Conservation (phyloP, 1,140 invertebrate species). For the Bombus huntii region DNA sequence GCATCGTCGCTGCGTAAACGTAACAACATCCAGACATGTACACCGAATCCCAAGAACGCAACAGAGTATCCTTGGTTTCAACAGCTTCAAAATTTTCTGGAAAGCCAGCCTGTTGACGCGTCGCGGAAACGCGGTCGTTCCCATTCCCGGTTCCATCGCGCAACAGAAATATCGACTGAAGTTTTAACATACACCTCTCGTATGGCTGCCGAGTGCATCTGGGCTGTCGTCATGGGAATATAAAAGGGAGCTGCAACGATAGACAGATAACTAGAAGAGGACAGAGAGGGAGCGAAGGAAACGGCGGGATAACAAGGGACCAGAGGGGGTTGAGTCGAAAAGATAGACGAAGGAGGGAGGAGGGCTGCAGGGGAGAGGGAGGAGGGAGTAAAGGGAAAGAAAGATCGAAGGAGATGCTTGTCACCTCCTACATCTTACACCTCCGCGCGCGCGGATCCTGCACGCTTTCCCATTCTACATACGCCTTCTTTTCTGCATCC, state of each 20-base stretch:
- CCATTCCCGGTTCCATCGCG: background rate
- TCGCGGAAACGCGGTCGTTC: background rate
- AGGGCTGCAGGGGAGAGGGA: background rate
- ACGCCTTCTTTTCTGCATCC: conserved; percentile 33
- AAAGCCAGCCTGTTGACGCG: background rate
- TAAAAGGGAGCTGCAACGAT: conserved; percentile 61
- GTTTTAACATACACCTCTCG: conserved; percentile 53
- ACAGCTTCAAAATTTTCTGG: background rate
- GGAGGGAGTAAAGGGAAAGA: conserved; percentile 39
- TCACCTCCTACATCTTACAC: conserved; percentile 85
- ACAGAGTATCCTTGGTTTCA: background rate
- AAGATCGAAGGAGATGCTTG: conserved; percentile 65
- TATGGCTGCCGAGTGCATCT: conserved; percentile 58
- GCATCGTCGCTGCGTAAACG: background rate
- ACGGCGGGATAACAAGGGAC: conserved; percentile 8
- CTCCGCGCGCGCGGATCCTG: conserved; percentile 80
- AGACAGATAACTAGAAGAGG: conserved; percentile 55
- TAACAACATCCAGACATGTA: background rate
- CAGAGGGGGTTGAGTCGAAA: background rate
- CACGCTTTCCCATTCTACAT: conserved; percentile 39
- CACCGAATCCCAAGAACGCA: background rate
- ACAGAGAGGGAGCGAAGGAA: background rate
- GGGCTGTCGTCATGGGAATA: conserved; percentile 68
- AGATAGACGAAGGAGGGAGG: background rate
- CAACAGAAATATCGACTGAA: conserved; percentile 56